Conservation (phyloP, 2,113 vertebrate genomes). For the Petaurus breviceps region DNA sequence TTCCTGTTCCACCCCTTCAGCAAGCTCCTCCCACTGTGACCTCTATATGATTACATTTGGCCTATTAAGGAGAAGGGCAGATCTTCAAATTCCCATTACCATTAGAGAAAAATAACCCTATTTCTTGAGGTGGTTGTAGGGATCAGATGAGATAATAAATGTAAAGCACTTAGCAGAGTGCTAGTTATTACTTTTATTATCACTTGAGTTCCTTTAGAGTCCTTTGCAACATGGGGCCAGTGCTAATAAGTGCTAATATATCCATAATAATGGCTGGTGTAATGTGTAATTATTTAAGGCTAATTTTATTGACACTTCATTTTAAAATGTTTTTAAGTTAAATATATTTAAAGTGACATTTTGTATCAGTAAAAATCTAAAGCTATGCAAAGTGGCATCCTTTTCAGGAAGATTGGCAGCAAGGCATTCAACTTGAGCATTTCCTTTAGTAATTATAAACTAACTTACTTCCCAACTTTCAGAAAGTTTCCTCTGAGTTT, state of each 20-base stretch:
- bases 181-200: not conserved
- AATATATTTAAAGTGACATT: constrained; percentile 62
- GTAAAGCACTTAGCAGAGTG: not conserved
- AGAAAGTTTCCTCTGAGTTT: constrained; percentile 49
- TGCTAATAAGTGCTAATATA: no score
- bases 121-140: not conserved
- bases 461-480: constrained; percentile 65
- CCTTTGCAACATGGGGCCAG: constrained; percentile 25
- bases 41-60: no score
- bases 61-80: no score
- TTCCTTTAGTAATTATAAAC: constrained; percentile 70
- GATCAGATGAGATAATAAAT: not conserved
- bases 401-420: constrained; percentile 55
- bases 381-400: constrained; percentile 56
- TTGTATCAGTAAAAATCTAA: constrained; percentile 52
- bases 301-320: constrained; percentile 68
- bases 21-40: no score
- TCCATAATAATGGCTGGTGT: constrained; percentile 63
- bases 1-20: no score
- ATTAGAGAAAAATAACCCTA: not conserved
- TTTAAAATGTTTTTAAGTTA: constrained; percentile 63
- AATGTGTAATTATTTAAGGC: constrained; percentile 61
- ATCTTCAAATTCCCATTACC: no score
- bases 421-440: constrained; percentile 62
- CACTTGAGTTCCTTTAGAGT: constrained; percentile 30